Evolutionary conservation across 1,140 invertebrate species (phyloP), one percentile per base, ranked within the genome.

Genomic region (Bursaphelenchus mucronatus): DNA sequence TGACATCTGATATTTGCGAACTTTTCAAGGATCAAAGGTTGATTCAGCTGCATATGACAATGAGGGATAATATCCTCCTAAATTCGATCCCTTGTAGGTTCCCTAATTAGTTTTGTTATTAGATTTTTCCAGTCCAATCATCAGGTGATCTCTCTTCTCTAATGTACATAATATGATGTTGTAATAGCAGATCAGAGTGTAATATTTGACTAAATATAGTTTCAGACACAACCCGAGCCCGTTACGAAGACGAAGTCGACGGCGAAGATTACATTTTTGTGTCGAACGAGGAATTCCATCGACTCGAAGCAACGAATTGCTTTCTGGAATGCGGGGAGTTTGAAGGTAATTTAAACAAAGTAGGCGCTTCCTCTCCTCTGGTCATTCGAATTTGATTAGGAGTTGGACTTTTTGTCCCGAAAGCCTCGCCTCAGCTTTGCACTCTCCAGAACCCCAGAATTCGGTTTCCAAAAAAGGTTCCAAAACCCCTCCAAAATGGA

Each of bases 191-290:
- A 49, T n/a, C 47, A 19, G 47, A 49, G 13, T 49, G 47, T 49
- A 49, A 49, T 19, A 6, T 49, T 49, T 49, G 47, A 19, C 47
- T 49, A 49, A 49, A 49, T 1, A 49, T 49, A 19, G 13, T n/a
- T n/a, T 49, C 19, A 49, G 19, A 49, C 47, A 49, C 69, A 45
- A 71, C 69, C 11, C 43, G 70, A 52, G 52, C 52, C 13, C 63
- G 21, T 13, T 21, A 52, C 44, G 40, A 64, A 17, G 45, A 54
- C 13, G 70, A 71, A 44, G 30, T 46, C 10, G 66, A 70, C 41
- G 64, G 67, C 30, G 17, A 65, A 44, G 30, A 71, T 43, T 71
- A 73, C 49, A 30, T 63, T 51, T 73, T 73, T 49, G 63, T 71
- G 9, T 50, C 66, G 7, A 40, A 39, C 8, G 51, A 67, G 15